Percentiles rank a stretch among this genome's conserved stretches.
Evolutionary conservation across 92 coral and sea anemone genomes (phyloP).

Genomic region (Epizoanthus illoricatus): DNA sequence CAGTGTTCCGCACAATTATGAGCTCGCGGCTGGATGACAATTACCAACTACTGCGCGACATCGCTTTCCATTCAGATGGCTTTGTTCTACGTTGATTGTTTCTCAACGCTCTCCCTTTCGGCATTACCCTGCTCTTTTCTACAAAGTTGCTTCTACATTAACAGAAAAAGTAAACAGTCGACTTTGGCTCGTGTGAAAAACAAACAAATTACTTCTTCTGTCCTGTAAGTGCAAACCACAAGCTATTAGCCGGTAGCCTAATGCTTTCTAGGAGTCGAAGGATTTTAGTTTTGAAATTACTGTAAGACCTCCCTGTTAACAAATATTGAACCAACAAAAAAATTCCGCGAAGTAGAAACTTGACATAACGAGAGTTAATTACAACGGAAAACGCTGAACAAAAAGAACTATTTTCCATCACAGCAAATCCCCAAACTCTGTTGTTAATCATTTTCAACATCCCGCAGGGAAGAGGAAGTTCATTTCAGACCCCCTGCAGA

Average conservation of each 20-base stretch:
- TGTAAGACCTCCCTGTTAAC: too few relatives aligned
- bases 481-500: slow-evolving; percentile 21
- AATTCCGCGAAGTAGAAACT: not conserved
- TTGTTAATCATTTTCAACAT: slow-evolving; percentile 21
- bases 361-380: slow-evolving; percentile 28
- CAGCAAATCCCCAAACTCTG: slow-evolving; percentile 13
- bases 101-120: not conserved
- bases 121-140: slow-evolving; percentile 38
- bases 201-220: slow-evolving; percentile 1
- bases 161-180: slow-evolving; percentile 35
- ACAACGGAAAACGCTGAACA: slow-evolving; percentile 31
- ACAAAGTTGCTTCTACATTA: slow-evolving; percentile 36
- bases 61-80: slow-evolving; percentile 20
- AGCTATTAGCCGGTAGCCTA: not conserved
- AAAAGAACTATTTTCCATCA: slow-evolving; percentile 23
- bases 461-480: slow-evolving; percentile 37
- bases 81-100: slow-evolving; percentile 29
- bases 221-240: not conserved
- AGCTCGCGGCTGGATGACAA: slow-evolving; percentile 25
- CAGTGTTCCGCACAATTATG: slow-evolving; percentile 9
- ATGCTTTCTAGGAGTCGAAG: not conserved
- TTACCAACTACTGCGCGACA: slow-evolving; percentile 24
- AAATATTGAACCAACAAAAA: not conserved
- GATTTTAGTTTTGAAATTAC: not conserved
- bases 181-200: slow-evolving; percentile 20